Percentiles rank a stretch among this genome's conserved stretches.
phyloP scores from a whole-genome alignment of 2,797 vertebrate genomes.

The Tenualosa thibaudeaui region DNA sequence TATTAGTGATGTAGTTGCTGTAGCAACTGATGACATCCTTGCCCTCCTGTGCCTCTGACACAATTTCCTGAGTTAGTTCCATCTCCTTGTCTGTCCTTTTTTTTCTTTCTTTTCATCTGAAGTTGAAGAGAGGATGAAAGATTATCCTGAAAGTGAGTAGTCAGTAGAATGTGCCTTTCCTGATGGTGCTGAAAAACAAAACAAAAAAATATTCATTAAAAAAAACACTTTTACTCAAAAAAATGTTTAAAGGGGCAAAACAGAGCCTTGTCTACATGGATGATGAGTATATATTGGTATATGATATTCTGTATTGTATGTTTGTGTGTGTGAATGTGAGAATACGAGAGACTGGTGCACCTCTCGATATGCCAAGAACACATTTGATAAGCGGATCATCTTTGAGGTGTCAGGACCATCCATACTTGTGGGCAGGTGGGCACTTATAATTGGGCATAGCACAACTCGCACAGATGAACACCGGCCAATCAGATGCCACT shows the following conservation, averaged over 20 bases:
- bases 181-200: conserved; percentile 88
- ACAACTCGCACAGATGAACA: conserved; percentile 58
- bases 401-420: conserved; percentile 81
- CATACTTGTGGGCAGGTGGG: conserved; percentile 56
- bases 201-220: conserved; percentile 57
- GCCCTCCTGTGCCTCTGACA: conserved; percentile 20
- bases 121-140: conserved; percentile 49
- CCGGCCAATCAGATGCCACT: conserved; percentile 33
- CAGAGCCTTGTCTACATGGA: conserved; percentile 57
- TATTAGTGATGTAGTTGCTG: conserved; percentile 9
- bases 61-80: not conserved
- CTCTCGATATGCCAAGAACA: conserved; percentile 79
- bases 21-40: not conserved
- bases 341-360: conserved; percentile 18
- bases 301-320: conserved; percentile 67
- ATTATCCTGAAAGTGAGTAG: conserved; percentile 57
- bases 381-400: conserved; percentile 74
- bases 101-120: conserved; percentile 22
- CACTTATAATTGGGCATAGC: conserved; percentile 67
- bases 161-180: conserved; percentile 94
- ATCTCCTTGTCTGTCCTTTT: conserved; percentile 16
- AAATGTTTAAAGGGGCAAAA: conserved; percentile 65
- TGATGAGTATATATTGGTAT: conserved; percentile 64
- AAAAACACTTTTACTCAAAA: conserved; percentile 69
- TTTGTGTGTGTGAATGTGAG: conserved; percentile 47